Base-by-base conservation (phyloP, 2,888 invertebrate genomes). In the Pseudococcus viburni region DNA sequence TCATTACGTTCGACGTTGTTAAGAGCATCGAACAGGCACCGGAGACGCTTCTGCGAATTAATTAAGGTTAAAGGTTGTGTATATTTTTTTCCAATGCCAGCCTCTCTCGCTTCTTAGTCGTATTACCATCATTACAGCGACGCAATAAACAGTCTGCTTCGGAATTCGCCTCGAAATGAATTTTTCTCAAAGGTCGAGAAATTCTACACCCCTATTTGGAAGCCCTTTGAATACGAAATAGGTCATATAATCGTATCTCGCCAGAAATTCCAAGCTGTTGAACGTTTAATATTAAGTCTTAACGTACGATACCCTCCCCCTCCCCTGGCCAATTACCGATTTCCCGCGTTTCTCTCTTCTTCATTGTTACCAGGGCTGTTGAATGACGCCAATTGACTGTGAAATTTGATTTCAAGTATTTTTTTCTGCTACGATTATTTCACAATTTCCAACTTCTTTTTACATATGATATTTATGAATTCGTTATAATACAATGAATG, bases 241-340 rank as follows among this genome's bases (percentile, higher is more conserved):
- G 59, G 59, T 59, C 59, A 59, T 59, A 9, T 19, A 59, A 59
- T 5, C 19, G 59, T 6, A 59, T 59, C 33, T 26, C 68, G 64
- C 68, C 12, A 73, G 68, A 33, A 73, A 73, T 73, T 73, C 68
- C 68, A 73, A 73, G 68, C 68, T 73, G 68, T 73, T 73, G 68
- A 73, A 73, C 68, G 68, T 73, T 73, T 73, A 73, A 73, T 73
- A 33, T 59, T 5, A 59, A 7, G 59, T 59, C 59, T 59, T 19
- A 59, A 59, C 59, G 19, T 59, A 59, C 19, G 19, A 59, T 59
- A n/a, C 19, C 59, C 59, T 5, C n/a, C n/a, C 6, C 17, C 17
- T 51, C 51, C 5, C 1, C 51, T 17, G 0, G 12, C 51, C 26
- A 33, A 33, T 33, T 33, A 33, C 3, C 26, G 26, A 33, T 33